phyloP scores from a whole-genome alignment of 2,888 invertebrate genomes.

The Noctua fimbriata region DNA sequence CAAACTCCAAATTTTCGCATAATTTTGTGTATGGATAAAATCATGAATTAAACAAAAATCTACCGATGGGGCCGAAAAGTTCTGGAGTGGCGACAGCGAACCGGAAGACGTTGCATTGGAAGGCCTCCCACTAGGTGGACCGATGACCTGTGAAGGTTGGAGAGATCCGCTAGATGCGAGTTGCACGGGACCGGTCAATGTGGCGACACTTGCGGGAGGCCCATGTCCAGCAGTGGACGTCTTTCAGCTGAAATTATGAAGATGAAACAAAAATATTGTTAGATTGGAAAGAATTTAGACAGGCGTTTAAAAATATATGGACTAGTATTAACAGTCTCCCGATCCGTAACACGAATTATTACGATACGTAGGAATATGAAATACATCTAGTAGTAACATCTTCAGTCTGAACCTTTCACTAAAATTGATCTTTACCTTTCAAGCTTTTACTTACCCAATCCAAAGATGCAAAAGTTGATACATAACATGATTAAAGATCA shows the following conservation, averaged over 20 bases:
- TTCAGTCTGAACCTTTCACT: not conserved
- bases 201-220: too few relatives aligned
- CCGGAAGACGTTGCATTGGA: too few relatives aligned
- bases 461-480: constrained; percentile 14
- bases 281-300: not conserved
- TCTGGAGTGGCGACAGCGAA: too few relatives aligned
- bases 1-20: constrained; percentile 28
- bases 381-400: not conserved
- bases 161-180: too few relatives aligned
- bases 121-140: too few relatives aligned
- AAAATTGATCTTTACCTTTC: constrained; percentile 3
- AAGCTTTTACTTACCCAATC: not conserved
- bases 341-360: not conserved
- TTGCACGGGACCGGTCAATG: too few relatives aligned
- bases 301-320: not conserved
- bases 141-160: too few relatives aligned
- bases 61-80: too few relatives aligned
- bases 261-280: not conserved
- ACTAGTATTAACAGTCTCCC: not conserved
- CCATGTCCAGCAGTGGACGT: too few relatives aligned
- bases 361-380: not conserved
- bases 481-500: constrained; percentile 14
- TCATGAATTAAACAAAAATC: not conserved
- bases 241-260: too few relatives aligned
- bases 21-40: not conserved